Percentiles rank a stretch among this genome's conserved stretches.
Evolutionary conservation across 2,113 vertebrate species (phyloP).

Genomic region (Formicarius rufipectus): DNA sequence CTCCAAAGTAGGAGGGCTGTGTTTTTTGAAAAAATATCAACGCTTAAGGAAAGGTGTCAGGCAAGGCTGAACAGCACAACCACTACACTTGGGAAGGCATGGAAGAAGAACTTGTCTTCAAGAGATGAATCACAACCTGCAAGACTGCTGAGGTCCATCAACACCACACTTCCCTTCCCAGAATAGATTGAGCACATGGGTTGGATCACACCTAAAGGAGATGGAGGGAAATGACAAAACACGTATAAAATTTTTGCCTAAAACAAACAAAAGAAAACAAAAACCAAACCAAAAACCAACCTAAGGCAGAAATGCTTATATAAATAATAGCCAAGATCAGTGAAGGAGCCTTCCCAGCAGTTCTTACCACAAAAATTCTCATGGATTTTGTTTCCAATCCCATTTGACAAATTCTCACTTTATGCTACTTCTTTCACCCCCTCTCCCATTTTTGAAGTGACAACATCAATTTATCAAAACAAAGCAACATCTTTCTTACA

Average conservation of each 20-base stretch:
- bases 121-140: neutral
- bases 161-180: neutral
- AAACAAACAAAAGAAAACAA: neutral
- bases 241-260: neutral
- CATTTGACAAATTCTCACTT: neutral
- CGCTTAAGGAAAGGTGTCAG: neutral
- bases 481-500: neutral
- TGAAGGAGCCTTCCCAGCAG: neutral
- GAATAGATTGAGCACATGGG: neutral
- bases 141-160: neutral
- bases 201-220: neutral
- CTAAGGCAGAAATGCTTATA: neutral
- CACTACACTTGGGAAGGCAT: neutral
- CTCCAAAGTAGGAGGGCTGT: neutral
- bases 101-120: neutral
- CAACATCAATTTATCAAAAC: neutral
- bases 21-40: neutral
- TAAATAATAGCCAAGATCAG: neutral
- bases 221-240: neutral
- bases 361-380: neutral
- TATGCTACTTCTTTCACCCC: neutral
- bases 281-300: neutral
- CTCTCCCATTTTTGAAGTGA: neutral
- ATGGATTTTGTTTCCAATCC: neutral
- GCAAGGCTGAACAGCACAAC: neutral